Conservation (phyloP, 2,113 vertebrate genomes). For the Polypterus senegalus region DNA sequence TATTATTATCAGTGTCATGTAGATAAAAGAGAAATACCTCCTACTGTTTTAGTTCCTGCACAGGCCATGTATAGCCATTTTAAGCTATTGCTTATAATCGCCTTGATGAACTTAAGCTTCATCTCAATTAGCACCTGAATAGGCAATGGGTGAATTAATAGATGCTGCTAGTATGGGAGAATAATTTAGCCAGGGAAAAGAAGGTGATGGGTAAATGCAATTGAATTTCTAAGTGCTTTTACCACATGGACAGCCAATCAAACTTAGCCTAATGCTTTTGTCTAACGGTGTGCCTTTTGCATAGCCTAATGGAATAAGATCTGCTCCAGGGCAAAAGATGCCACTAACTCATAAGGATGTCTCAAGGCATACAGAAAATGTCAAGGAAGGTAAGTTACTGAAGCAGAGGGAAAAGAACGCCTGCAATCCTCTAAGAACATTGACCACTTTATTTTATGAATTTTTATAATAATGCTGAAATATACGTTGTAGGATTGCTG, state of each 20-base stretch:
- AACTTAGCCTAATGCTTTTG: conserved; percentile 24
- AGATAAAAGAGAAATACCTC: conserved; percentile 82
- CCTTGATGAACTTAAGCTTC: conserved; percentile 85
- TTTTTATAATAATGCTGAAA: too few species aligned
- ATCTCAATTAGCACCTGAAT: conserved; percentile 95
- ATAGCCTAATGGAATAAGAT: conserved; percentile 32
- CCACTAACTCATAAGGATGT: conserved; percentile 19
- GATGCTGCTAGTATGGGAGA: conserved; percentile 65
- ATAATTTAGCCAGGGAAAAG: conserved; percentile 37
- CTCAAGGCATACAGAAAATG: too few species aligned
- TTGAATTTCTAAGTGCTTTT: conserved; percentile 32
- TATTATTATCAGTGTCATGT: conserved; percentile 84
- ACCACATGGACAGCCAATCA: conserved; percentile 36
- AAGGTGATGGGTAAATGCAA: conserved; percentile 38
- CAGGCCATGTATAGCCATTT: conserved; percentile 87
- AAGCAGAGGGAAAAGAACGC: too few species aligned
- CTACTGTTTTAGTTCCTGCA: conserved; percentile 68
- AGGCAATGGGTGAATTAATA: conserved; percentile 77
- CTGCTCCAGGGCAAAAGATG: conserved; percentile 25
- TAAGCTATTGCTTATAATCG: conserved; percentile 90
- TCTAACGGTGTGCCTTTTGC: conserved; percentile 28
- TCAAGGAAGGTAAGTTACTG: too few species aligned
- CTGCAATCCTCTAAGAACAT: too few species aligned
- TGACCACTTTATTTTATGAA: too few species aligned
- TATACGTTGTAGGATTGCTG: too few species aligned